These are phyloP conservation scores for Egretta garzetta DNA, from an alignment of 2,113 vertebrate genomes.

Conservation along the genomic window DNA sequence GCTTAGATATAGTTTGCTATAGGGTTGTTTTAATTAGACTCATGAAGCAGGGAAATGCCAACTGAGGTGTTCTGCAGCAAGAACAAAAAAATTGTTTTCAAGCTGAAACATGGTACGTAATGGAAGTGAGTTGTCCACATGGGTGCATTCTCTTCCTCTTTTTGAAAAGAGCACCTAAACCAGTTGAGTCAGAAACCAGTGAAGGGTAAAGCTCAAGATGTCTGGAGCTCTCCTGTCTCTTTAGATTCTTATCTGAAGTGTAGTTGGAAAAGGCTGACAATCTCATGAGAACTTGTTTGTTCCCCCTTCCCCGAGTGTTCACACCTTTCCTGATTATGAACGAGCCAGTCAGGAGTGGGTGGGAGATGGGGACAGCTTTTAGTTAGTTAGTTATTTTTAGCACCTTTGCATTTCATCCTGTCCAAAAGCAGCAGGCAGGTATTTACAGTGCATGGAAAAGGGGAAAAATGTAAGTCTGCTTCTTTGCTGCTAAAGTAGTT, in stretches of 20 bases:
- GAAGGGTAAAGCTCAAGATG: conserved; percentile 26
- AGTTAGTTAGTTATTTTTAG: not conserved
- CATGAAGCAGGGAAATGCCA: not conserved
- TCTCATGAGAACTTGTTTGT: not conserved
- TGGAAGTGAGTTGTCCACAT: conserved; percentile 30
- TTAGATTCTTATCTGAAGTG: conserved; percentile 19
- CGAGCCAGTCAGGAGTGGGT: not conserved
- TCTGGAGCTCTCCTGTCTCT: conserved; percentile 1
- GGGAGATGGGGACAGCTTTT: not conserved
- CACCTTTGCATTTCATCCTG: not conserved
- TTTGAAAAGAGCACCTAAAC: conserved; percentile 5
- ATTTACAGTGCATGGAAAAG: not conserved
- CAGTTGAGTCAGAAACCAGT: conserved; percentile 26
- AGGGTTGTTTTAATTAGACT: conserved; percentile 28
- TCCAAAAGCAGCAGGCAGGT: not conserved
- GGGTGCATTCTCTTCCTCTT: conserved; percentile 31
- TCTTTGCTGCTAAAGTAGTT: not conserved
- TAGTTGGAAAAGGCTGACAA: not conserved
- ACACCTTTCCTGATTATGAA: not conserved
- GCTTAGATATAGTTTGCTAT: conserved; percentile 6
- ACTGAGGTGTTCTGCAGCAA: not conserved
- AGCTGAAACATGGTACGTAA: conserved; percentile 2
- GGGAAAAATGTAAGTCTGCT: not conserved
- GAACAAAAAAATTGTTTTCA: not conserved
- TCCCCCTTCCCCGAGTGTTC: not conserved